Percentiles rank a stretch among this genome's conserved stretches.
Evolutionary conservation across 2,888 invertebrate species (phyloP).

Genomic region (Diogma glabrata): DNA sequence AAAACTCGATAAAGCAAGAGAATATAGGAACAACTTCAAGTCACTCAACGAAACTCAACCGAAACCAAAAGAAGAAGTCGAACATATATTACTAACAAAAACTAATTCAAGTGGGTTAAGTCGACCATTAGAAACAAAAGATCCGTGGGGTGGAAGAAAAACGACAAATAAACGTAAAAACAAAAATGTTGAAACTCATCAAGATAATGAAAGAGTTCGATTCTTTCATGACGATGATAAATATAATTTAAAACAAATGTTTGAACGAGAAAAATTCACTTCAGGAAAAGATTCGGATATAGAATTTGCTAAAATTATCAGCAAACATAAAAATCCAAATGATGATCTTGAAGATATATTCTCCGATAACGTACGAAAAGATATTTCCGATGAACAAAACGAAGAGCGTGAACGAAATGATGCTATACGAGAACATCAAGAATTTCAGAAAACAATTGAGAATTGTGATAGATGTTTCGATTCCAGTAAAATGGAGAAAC

Average conservation of each 20-base stretch:
- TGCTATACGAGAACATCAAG: slow-evolving; percentile 63
- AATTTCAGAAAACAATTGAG: slow-evolving; percentile 57
- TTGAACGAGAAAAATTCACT: slow-evolving; percentile 68
- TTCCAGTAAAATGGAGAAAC: slow-evolving; percentile 65
- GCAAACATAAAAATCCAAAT: slow-evolving; percentile 47
- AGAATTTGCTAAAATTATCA: slow-evolving; percentile 63
- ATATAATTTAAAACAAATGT: slow-evolving; percentile 74
- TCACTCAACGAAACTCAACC: too few relatives aligned
- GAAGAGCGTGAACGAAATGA: slow-evolving; percentile 48
- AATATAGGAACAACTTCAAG: slow-evolving; percentile 28
- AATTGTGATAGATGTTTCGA: slow-evolving; percentile 77
- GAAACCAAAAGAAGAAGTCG: slow-evolving; percentile 31
- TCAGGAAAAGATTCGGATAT: slow-evolving; percentile 69
- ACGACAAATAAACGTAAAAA: slow-evolving; percentile 20
- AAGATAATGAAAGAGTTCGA: slow-evolving; percentile 56
- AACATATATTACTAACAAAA: slow-evolving; percentile 52
- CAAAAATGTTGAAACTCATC: slow-evolving; percentile 57
- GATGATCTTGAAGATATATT: slow-evolving; percentile 80
- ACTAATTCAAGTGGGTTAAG: slow-evolving; percentile 56
- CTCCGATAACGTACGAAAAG: slow-evolving; percentile 60
- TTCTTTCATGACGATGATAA: slow-evolving; percentile 88
- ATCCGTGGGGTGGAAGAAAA: slow-evolving; percentile 11
- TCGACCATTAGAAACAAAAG: slow-evolving; percentile 47
- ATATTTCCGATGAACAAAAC: slow-evolving; percentile 47
- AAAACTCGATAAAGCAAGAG: slow-evolving; percentile 60